Conservation (phyloP, 2,113 vertebrate genomes). For the Epinephelus fuscoguttatus region DNA sequence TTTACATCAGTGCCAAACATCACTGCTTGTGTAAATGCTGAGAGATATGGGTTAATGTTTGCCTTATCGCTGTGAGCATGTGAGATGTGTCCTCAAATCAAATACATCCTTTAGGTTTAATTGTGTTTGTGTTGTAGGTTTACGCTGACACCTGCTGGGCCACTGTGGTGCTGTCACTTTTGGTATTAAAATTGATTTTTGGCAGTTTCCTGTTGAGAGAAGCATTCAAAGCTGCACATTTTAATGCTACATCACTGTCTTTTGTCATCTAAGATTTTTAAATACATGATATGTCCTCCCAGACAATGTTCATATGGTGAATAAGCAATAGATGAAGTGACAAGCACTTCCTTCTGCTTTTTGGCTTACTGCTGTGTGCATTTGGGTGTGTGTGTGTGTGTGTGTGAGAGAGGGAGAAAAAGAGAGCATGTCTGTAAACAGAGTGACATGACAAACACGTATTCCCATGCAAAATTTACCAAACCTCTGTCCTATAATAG, state of each 20-base stretch:
- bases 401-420: neutral
- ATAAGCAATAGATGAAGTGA: neutral
- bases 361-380: neutral
- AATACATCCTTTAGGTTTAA: neutral
- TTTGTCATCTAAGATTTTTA: neutral
- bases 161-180: neutral
- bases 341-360: neutral
- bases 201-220: neutral
- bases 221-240: neutral
- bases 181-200: too few species aligned
- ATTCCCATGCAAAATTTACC: neutral
- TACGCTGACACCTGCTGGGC: constrained; percentile 37
- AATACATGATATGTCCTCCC: neutral
- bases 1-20: neutral
- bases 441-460: neutral
- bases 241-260: neutral
- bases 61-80: too few species aligned
- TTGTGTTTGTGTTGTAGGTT: neutral
- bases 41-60: neutral
- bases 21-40: neutral
- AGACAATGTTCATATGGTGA: too few species aligned
- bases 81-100: neutral
- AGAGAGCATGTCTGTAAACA: neutral
- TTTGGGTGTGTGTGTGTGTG: neutral
- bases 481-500: neutral